Evolutionary conservation across 2,797 vertebrate genomes (phyloP), one percentile per base, ranked within the genome.

Genomic region (Aphelocoma californica): DNA sequence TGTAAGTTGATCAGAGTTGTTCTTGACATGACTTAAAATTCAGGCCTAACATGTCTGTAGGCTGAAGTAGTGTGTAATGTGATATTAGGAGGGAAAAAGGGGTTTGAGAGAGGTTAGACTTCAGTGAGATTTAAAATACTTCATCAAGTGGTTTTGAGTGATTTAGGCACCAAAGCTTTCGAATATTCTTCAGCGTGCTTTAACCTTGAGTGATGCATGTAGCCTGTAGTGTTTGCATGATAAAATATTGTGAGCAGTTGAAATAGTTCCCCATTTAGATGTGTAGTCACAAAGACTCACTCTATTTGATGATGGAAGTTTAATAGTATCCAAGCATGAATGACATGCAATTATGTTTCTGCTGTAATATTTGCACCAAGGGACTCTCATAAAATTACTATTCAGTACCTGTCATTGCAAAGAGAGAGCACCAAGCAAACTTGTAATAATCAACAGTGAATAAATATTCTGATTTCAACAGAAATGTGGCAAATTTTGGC

Each of bases 291-390:
- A 67, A 93, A 90, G 54, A 16, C 16, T 90, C 72, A 85, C 29
- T 81, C 29, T 65, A 42, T 90, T 69, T 91, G 64, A 58, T 86
- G 93, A 75, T 88, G 23, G 57, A 78, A 93, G 25, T 64, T 94
- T 92, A 87, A 64, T 80, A 91, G 84, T n/a, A 81, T 32, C 38
- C 26, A 81, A 85, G 56, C 16, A 54, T 34, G 44, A 92, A 82
- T 86, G 85, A 77, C 44, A 53, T 42, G 54, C 69, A 94, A 9
- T 82, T 88, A 57, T 53, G 17, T 51, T 72, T 90, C 71, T 84
- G 29, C 20, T 79, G 51, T 36, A 86, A 70, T 85, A 88, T 42
- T 89, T 86, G 54, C 77, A 74, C 51, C 7, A 45, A 92, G 64
- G 47, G 80, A 66, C 44, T 51, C 47, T 53, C 40, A 51, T 38